Conservation (phyloP, 2,888 invertebrate genomes). For the Maniola hyperantus region DNA sequence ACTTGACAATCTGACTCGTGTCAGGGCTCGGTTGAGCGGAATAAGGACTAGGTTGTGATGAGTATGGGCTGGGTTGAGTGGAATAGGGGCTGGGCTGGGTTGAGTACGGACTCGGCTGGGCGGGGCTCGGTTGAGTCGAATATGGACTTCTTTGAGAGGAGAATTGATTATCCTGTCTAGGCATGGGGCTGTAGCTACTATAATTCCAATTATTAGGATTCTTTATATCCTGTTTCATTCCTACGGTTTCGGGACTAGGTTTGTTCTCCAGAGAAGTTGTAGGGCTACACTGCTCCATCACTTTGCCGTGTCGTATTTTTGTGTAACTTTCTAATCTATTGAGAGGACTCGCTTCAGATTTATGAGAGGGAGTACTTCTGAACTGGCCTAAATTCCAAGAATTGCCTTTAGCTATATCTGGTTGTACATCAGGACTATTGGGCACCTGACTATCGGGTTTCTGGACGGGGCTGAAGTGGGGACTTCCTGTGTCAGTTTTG, state of each 20-base stretch:
- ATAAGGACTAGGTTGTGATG: constrained; percentile 74
- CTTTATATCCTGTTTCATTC: constrained; percentile 67
- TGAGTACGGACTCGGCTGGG: constrained; percentile 77
- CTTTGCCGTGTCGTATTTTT: constrained; percentile 71
- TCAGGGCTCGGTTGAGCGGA: constrained; percentile 77
- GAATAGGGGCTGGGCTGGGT: constrained; percentile 78
- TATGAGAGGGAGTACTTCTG: constrained; percentile 73
- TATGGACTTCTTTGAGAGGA: constrained; percentile 77
- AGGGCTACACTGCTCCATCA: constrained; percentile 75
- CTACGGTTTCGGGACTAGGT: constrained; percentile 69
- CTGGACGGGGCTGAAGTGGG: constrained; percentile 72
- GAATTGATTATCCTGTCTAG: constrained; percentile 71
- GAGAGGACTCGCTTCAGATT: constrained; percentile 75
- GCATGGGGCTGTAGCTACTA: constrained; percentile 75
- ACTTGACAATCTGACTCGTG: constrained; percentile 74
- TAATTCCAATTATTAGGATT: constrained; percentile 73
- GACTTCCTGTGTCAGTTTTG: constrained; percentile 66
- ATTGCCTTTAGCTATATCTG: constrained; percentile 61
- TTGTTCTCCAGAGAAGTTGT: constrained; percentile 75
- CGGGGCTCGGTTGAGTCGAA: constrained; percentile 75
- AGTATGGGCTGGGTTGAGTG: constrained; percentile 74
- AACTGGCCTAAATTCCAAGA: constrained; percentile 73
- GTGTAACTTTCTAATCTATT: constrained; percentile 69
- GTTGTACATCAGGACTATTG: constrained; percentile 69
- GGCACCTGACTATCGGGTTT: constrained; percentile 78